A percentile compares a stretch with the other conserved stretches of the same genome.
Evolutionary conservation across 1,140 invertebrate genomes (phyloP).

Genomic region (Cheumatopsyche charites): DNA sequence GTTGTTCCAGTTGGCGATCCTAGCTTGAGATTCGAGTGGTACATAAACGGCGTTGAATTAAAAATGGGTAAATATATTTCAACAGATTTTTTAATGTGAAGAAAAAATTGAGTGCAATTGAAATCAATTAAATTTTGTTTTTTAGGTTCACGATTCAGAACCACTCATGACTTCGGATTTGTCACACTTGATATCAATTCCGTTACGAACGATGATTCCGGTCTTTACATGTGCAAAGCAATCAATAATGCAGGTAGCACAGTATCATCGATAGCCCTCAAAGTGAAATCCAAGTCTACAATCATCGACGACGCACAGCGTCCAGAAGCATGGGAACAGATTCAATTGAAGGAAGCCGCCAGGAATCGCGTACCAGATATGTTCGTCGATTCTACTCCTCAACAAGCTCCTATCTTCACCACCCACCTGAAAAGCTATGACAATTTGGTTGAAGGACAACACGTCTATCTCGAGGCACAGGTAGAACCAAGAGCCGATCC

Average conservation of each 20-base stretch:
- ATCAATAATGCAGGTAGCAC: constrained; percentile 90
- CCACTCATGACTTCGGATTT: constrained; percentile 92
- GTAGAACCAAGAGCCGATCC: constrained; percentile 97
- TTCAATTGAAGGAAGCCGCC: constrained; percentile 85
- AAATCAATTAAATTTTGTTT: constrained; percentile 50
- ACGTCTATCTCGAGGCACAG: constrained; percentile 92
- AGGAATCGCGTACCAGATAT: constrained; percentile 86
- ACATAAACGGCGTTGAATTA: constrained; percentile 89
- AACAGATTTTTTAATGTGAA: constrained; percentile 27
- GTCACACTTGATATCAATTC: constrained; percentile 90
- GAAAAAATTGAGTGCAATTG: constrained; percentile 39
- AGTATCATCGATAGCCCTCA: constrained; percentile 85
- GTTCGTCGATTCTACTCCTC: constrained; percentile 80
- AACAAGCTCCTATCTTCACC: constrained; percentile 89
- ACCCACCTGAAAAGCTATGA: constrained; percentile 88
- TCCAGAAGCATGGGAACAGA: constrained; percentile 88
- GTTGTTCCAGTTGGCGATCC: constrained; percentile 96
- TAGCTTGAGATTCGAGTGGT: constrained; percentile 91
- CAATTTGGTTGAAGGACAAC: constrained; percentile 85
- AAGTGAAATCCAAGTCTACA: constrained; percentile 81
- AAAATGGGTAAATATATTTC: constrained; percentile 74
- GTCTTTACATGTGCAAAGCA: constrained; percentile 92
- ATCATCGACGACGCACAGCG: constrained; percentile 82
- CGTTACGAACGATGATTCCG: constrained; percentile 88
- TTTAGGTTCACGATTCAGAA: constrained; percentile 81